These are phyloP conservation scores for Mirounga angustirostris DNA, from an alignment of 2,113 vertebrate species.

Conservation along the genomic window DNA sequence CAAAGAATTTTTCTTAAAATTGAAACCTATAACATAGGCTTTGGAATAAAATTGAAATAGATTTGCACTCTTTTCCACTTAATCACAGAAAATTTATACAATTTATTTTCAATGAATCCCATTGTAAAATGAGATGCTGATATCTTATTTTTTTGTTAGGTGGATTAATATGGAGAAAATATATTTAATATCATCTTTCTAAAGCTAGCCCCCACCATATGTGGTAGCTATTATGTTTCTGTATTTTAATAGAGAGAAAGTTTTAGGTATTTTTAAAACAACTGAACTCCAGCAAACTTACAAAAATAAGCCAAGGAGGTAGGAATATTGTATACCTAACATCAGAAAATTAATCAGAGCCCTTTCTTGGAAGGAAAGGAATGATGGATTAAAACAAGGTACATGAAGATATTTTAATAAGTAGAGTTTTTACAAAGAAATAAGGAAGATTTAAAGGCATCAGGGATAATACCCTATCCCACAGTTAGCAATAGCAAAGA, in stretches of 20 bases:
- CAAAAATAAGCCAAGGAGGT: background rate
- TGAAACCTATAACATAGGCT: background rate
- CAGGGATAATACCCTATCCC: background rate
- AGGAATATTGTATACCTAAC: background rate
- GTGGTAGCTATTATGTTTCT: background rate
- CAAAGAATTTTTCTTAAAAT: background rate
- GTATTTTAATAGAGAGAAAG: background rate
- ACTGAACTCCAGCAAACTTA: background rate
- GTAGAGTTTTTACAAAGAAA: background rate
- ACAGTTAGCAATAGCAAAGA: background rate
- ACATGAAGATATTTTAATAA: background rate
- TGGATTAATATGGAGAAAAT: background rate
- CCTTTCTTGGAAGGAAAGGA: background rate
- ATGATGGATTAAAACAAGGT: background rate
- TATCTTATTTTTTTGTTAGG: background rate
- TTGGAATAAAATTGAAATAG: background rate
- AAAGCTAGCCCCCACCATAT: background rate
- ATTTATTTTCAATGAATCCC: background rate
- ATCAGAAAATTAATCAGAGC: background rate
- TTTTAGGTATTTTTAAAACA: constrained; percentile 12
- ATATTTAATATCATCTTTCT: background rate
- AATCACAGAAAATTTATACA: background rate
- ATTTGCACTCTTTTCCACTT: background rate
- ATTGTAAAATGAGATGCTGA: background rate
- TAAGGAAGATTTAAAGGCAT: background rate